Evolutionary conservation across 2,888 invertebrate genomes (phyloP), one percentile per base, ranked within the genome.

Genomic region (Aleiodes leptofemur): DNA sequence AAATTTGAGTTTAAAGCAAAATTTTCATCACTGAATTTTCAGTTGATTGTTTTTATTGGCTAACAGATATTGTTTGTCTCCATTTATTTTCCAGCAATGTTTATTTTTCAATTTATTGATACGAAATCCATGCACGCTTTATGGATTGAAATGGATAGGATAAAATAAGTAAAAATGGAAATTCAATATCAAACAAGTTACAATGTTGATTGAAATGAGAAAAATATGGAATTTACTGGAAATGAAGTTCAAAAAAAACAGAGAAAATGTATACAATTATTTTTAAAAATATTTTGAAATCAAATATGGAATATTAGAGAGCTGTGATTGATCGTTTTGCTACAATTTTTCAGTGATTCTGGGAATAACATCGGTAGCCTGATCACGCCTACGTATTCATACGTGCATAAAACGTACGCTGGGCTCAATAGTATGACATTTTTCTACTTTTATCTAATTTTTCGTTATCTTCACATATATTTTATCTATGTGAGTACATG

Each of bases 321-420:
- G 57, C 55, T 73, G 50, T 73, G 69, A 73, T 73, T 34, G 69
- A 50, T 73, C 73, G 73, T 69, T 73, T 50, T 34, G 51, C 57
- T 48, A 13, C 68, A 57, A 69, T 73, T 73, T 73, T 31, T 43
- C 57, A 56, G 73, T 73, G 73, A 73, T 73, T 73, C 34, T 29
- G 43, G 14, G 9, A 66, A 57, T 59, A 55, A 68, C 76, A 77
- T 78, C 16, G 55, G 69, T 43, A 85, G 84, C 85, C 84, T 73
- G 78, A 82, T 83, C 86, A 83, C 84, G 84, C 79, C 77, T 71
- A 73, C 29, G 79, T 82, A 83, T 83, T 83, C 85, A 85, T 85
- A 84, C 83, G 83, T 83, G 84, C 82, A 84, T 84, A 83, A 84
- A 85, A 43, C 43, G 82, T 80, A 81, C 82, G 79, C 80, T 8